phyloP scores from a whole-genome alignment of 2,113 vertebrate genomes.

The Dendrocopos noguchii region DNA sequence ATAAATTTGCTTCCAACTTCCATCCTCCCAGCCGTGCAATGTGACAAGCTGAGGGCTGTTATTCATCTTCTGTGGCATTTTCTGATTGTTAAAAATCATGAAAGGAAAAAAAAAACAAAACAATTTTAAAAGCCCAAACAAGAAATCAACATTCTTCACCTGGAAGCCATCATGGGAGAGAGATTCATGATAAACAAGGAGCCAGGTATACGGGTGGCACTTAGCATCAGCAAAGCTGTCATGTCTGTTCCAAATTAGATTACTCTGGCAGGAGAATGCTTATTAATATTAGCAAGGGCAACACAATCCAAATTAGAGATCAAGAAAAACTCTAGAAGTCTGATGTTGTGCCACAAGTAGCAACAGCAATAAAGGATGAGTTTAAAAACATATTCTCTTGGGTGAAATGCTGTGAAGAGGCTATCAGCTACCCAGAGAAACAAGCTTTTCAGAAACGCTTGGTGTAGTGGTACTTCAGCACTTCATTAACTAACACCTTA shows the following conservation, averaged over 20 bases:
- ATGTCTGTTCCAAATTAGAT: neutral
- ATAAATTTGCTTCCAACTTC: neutral
- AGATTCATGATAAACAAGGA: neutral
- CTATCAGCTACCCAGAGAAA: neutral
- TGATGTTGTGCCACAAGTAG: neutral
- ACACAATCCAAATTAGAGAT: neutral
- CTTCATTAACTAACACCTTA: neutral
- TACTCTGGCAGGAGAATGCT: neutral
- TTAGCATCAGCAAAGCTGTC: neutral
- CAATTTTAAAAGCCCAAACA: neutral
- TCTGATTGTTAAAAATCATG: neutral
- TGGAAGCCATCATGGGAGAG: neutral
- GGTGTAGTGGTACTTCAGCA: neutral
- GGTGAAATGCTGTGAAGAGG: neutral
- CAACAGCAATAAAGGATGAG: neutral
- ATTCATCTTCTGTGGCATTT: neutral
- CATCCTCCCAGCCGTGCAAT: neutral
- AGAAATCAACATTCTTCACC: neutral
- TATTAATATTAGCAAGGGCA: neutral
- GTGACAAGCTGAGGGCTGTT: neutral
- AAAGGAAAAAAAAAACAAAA: neutral
- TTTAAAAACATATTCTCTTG: neutral
- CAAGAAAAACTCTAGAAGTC: neutral
- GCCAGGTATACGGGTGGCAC: neutral
- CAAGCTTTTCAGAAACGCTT: neutral